These are phyloP conservation scores for Caenorhabditis becei DNA, from an alignment of 2,888 invertebrate species.

Conservation along the genomic window DNA sequence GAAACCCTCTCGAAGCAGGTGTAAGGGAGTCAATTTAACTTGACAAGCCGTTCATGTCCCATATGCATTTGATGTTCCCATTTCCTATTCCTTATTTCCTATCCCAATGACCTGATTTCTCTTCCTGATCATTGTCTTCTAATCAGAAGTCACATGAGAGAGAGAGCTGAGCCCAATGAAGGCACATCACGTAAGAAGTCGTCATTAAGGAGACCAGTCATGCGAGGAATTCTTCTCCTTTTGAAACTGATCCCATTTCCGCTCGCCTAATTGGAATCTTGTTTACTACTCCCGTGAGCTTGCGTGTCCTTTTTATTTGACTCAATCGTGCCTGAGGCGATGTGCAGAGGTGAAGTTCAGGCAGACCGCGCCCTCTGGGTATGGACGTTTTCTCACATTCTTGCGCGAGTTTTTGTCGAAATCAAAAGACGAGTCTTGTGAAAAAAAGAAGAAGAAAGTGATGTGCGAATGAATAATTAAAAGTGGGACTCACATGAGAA, in stretches of 20 bases:
- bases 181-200: background rate
- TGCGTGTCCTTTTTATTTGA: conserved; percentile 3
- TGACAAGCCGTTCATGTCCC: no score
- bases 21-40: no score
- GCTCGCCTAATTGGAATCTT: conserved; percentile 6
- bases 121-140: no score
- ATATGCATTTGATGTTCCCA: no score
- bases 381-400: background rate
- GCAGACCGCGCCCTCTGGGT: background rate
- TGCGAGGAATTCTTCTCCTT: background rate
- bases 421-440: no score
- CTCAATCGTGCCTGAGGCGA: background rate
- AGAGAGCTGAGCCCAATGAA: background rate
- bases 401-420: no score
- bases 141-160: background rate
- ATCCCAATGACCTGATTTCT: no score
- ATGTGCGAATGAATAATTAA: no score
- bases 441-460: background rate
- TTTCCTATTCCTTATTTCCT: no score
- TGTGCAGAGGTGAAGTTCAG: background rate
- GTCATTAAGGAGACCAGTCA: background rate
- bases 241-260: conserved; percentile 6
- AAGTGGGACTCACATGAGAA: conserved; percentile 60
- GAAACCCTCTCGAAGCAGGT: no score
- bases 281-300: conserved; percentile 7